These are phyloP conservation scores for Pseudomyrmex pallidus DNA, from an alignment of 1,140 invertebrate species.

Conservation along the genomic window DNA sequence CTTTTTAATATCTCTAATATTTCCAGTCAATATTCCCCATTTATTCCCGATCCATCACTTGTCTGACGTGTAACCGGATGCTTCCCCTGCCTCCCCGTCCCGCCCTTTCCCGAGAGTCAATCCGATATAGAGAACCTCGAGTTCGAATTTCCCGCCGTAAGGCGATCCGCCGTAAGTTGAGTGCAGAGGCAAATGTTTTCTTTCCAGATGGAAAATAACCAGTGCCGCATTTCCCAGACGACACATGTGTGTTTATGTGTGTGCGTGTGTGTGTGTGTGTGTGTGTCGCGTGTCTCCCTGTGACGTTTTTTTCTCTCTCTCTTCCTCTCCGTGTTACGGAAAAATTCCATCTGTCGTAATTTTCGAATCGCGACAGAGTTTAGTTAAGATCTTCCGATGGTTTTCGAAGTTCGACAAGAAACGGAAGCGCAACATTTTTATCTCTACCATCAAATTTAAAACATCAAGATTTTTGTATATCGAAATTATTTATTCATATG, in stretches of 20 bases:
- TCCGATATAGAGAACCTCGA: slow-evolving; percentile 64
- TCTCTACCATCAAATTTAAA: neutral
- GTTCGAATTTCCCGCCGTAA: slow-evolving; percentile 70
- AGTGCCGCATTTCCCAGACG: slow-evolving; percentile 19
- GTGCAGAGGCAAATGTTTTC: slow-evolving; percentile 65
- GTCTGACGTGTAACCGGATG: slow-evolving; percentile 76
- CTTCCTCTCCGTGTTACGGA: slow-evolving; percentile 22
- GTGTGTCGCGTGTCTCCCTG: neutral
- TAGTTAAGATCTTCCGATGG: neutral
- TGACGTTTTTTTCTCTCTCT: neutral
- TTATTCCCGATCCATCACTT: slow-evolving; percentile 79
- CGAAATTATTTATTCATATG: neutral
- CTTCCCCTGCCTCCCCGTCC: slow-evolving; percentile 27
- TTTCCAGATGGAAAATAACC: slow-evolving; percentile 66
- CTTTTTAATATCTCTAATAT: slow-evolving; percentile 81
- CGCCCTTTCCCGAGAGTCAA: slow-evolving; percentile 54
- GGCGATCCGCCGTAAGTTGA: slow-evolving; percentile 55
- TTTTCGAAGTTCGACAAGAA: neutral
- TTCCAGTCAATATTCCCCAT: slow-evolving; percentile 80
- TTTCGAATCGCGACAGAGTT: neutral
- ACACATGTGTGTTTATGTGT: no score
- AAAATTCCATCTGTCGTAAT: slow-evolving; percentile 61
- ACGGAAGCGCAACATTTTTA: neutral
- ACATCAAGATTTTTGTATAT: neutral
- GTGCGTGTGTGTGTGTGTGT: neutral